phyloP scores from a whole-genome alignment of 2,113 vertebrate genomes.

The Sylvia atricapilla region DNA sequence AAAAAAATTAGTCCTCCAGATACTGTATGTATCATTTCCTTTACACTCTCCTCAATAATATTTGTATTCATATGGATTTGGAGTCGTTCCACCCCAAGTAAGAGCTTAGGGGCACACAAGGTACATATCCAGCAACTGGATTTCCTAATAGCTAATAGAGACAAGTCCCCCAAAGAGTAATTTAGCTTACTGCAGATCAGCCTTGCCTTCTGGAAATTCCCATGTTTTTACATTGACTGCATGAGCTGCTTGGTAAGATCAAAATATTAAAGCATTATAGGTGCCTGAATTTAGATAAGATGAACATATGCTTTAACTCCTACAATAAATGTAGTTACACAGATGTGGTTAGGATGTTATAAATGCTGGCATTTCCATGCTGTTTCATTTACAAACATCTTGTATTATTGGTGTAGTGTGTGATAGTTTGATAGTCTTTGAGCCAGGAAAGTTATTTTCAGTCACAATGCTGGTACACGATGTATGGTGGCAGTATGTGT shows the following conservation, averaged over 20 bases:
- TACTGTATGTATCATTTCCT: not conserved
- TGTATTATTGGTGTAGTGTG: not conserved
- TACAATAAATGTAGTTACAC: not conserved
- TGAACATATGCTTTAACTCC: not conserved
- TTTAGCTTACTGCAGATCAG: not conserved
- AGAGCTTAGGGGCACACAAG: not conserved
- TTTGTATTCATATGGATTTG: not conserved
- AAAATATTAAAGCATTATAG: not conserved
- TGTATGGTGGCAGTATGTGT: constrained; percentile 22
- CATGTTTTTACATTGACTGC: not conserved
- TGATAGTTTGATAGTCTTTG: not conserved
- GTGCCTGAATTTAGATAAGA: not conserved
- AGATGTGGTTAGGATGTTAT: not conserved
- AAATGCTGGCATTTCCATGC: not conserved
- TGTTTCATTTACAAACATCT: not conserved
- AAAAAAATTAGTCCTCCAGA: not conserved
- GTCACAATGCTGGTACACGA: constrained; percentile 10
- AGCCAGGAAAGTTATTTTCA: constrained; percentile 36
- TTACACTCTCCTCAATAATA: not conserved
- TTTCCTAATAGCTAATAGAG: not conserved
- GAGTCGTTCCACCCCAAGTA: not conserved
- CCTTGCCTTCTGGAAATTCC: not conserved
- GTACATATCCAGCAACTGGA: not conserved
- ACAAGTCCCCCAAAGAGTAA: not conserved
- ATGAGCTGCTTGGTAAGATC: not conserved